Evolutionary conservation across 2,797 vertebrate genomes (phyloP).

Genomic region (Rhinella marina): DNA sequence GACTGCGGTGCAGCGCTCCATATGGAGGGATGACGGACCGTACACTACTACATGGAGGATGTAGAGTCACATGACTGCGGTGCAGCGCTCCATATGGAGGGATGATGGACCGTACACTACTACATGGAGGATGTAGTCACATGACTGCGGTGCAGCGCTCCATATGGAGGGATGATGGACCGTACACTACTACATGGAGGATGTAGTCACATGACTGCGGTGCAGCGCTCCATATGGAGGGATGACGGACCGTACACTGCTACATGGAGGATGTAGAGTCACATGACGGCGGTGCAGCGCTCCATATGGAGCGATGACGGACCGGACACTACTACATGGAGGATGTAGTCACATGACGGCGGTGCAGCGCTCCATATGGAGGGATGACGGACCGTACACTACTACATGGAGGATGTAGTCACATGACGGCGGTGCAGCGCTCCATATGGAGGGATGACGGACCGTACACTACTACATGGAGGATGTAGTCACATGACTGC

Average conservation of each 20-base stretch:
- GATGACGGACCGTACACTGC: slow-evolving; percentile 8
- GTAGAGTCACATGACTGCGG: not conserved
- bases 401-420: not conserved
- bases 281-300: not conserved
- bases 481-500: too few species aligned
- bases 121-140: not conserved
- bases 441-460: not conserved
- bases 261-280: not conserved
- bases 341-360: too few species aligned
- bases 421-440: not conserved
- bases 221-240: not conserved
- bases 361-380: not conserved
- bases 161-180: slow-evolving; percentile 5
- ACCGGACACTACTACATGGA: not conserved
- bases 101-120: slow-evolving; percentile 15
- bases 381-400: slow-evolving; percentile 12
- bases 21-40: slow-evolving; percentile 17
- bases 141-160: not conserved
- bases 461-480: not conserved
- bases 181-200: not conserved
- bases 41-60: not conserved
- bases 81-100: not conserved
- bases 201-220: too few species aligned
- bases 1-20: not conserved
- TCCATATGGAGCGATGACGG: not conserved